These are phyloP conservation scores for Ictalurus punctatus DNA, from an alignment of 2,113 vertebrate genomes.

Conservation along the genomic window DNA sequence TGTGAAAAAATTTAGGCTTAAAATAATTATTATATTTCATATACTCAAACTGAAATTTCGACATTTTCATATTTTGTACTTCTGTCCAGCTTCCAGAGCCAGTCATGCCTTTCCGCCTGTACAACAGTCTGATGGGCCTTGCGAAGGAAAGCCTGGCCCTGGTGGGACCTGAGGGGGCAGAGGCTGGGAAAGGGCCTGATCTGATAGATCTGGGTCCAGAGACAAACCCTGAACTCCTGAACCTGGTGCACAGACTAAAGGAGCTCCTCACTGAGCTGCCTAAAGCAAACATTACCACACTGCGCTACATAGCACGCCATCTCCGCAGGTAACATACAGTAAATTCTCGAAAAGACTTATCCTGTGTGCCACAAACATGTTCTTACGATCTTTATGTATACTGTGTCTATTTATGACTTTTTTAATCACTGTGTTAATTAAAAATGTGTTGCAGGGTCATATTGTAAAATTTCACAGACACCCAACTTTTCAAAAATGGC, in stretches of 20 bases:
- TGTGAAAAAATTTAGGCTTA: background rate
- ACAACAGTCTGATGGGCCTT: slow-evolving; percentile 90
- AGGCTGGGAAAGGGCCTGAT: slow-evolving; percentile 66
- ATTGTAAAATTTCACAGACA: background rate
- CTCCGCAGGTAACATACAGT: slow-evolving; percentile 78
- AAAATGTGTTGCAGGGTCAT: background rate
- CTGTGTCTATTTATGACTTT: background rate
- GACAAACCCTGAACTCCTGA: slow-evolving; percentile 71
- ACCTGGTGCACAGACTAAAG: slow-evolving; percentile 77
- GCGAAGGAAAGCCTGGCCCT: slow-evolving; percentile 90
- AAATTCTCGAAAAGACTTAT: background rate
- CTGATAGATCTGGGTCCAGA: slow-evolving; percentile 72
- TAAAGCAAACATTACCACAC: slow-evolving; percentile 75
- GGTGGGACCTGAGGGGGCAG: slow-evolving; percentile 59
- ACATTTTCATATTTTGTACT: background rate
- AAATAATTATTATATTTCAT: background rate
- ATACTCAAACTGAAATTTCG: background rate
- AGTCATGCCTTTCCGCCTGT: slow-evolving; percentile 86
- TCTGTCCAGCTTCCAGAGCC: slow-evolving; percentile 87
- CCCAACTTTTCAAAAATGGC: background rate
- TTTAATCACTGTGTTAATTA: background rate
- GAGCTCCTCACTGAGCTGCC: slow-evolving; percentile 83
- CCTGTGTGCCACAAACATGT: background rate
- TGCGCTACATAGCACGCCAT: slow-evolving; percentile 85
- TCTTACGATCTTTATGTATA: background rate